Evolutionary conservation across 2,797 vertebrate genomes (phyloP).

Genomic region (Leucoraja ocellata): DNA sequence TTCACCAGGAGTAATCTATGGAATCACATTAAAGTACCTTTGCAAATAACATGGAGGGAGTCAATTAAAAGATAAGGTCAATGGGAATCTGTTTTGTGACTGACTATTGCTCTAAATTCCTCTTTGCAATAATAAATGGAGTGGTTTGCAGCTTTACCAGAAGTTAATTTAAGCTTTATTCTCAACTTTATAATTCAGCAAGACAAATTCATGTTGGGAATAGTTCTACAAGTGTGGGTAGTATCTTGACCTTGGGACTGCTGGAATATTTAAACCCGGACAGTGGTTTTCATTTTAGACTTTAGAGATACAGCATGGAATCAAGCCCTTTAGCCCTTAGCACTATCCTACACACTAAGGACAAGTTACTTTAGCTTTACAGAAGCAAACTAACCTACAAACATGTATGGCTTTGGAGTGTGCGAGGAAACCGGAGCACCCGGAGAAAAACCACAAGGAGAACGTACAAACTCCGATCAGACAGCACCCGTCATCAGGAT

Average conservation of each 20-base stretch:
- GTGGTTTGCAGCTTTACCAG: neutral
- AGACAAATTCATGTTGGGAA: neutral
- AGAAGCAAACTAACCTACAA: no score
- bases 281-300: no score
- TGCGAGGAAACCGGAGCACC: no score
- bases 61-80: slow-evolving; percentile 31
- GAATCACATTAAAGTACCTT: neutral
- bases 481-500: no score
- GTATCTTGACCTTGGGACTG: neutral
- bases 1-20: slow-evolving; percentile 21
- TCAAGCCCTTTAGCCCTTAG: no score
- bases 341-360: no score
- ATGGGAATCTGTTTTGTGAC: neutral
- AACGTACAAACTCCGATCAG: no score
- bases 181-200: neutral
- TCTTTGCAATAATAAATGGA: neutral
- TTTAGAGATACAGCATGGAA: no score
- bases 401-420: no score
- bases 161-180: neutral
- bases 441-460: no score
- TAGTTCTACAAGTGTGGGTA: neutral
- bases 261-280: neutral
- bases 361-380: no score
- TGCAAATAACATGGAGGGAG: neutral
- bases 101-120: neutral